Percentiles rank a stretch among this genome's conserved stretches.
These are phyloP conservation scores for Minunthozetes semirufus DNA, from an alignment of 2,888 invertebrate species.

Conservation along the genomic window DNA sequence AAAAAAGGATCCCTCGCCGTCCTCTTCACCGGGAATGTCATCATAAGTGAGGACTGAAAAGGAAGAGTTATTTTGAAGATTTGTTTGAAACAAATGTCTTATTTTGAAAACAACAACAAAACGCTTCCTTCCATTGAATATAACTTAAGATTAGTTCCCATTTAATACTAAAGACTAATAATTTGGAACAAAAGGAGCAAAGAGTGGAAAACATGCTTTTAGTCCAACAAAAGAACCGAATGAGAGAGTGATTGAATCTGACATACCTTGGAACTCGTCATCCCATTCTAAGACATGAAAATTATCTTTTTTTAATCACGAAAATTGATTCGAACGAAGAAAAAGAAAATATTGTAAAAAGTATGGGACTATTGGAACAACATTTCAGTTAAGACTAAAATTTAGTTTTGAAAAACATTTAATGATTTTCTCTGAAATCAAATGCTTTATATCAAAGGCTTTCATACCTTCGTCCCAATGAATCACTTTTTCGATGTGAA, in stretches of 20 bases:
- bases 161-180: neutral
- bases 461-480: constrained; percentile 44
- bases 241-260: neutral
- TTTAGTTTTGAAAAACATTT: too few species aligned
- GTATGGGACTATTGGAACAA: constrained; percentile 16
- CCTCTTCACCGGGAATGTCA: constrained; percentile 88
- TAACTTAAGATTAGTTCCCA: neutral
- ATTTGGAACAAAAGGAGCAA: neutral
- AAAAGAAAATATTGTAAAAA: constrained; percentile 25
- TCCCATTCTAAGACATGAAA: constrained; percentile 73
- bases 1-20: constrained; percentile 74
- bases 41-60: constrained; percentile 85
- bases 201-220: constrained; percentile 35
- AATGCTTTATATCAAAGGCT: constrained; percentile 4
- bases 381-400: neutral
- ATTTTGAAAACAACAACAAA: neutral
- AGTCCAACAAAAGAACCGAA: constrained; percentile 12
- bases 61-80: constrained; percentile 26
- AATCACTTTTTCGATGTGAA: constrained; percentile 39
- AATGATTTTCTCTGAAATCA: neutral
- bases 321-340: constrained; percentile 13
- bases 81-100: neutral
- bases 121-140: constrained; percentile 5
- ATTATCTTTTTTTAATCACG: constrained; percentile 62
- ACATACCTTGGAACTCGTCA: constrained; percentile 99